Evolutionary conservation across 2,113 vertebrate genomes (phyloP), one percentile per base, ranked within the genome.

Genomic region (Lepus timidus): DNA sequence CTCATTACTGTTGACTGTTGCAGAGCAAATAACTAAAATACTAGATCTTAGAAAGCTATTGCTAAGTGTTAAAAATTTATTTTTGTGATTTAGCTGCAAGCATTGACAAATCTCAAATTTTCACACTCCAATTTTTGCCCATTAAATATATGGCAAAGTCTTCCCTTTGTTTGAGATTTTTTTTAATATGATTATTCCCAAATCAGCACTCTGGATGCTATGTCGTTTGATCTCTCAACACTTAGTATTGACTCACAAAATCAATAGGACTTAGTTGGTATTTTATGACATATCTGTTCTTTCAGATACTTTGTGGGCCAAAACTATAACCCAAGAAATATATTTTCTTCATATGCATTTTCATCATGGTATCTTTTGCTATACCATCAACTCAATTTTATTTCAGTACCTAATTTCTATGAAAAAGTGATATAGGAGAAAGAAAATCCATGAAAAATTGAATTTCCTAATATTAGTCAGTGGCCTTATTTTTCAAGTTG

Each of bases 371-470:
- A 25, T 74, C 29, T 78, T 94, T 79, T 92, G 12, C 44, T 87
- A 25, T 39, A 58, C 25, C 44, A 74, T 89, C 51, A 68, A 44
- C 39, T 83, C 78, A 29, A 82, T 91, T 97, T 96, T 85, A 95
- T 94, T 96, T 94, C 65, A 51, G 33, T 62, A 49, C 80, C 74
- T 97, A 88, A 94, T 97, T 95, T 95, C 68, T 93, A 80, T 67
- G 95, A 96, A 92, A 49, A 49, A 44, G n/a, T 79, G 64, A 90
- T 88, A 55, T 49, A 94, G 31, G 22, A 95, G 85, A 95, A 95
- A 88, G 91, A 96, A 97, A 97, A 97, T 96, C 95, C 90, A 93
- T 96, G 82, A 93, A 93, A 96, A 90, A 93, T 94, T 96, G 95
- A 93, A 92, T 95, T 96, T 94, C 68, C 29, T 95, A 85, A 80